A percentile compares a stretch with the other conserved stretches of the same genome.
These are phyloP conservation scores for Tenualosa ilisha DNA, from an alignment of 2,797 vertebrate genomes.

Conservation along the genomic window DNA sequence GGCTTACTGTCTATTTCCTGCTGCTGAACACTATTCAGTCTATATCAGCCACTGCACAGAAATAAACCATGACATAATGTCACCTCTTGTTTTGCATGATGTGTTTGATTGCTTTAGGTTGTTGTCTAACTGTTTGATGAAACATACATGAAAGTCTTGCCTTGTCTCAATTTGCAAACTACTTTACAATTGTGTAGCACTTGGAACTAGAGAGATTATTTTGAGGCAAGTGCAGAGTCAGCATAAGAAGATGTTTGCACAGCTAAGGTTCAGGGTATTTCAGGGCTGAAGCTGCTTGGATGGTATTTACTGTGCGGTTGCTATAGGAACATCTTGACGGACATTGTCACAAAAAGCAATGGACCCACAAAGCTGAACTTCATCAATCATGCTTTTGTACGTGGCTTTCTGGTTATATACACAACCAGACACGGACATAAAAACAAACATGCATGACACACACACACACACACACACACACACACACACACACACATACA, in stretches of 20 bases:
- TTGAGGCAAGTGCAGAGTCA: background rate
- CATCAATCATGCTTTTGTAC: slow-evolving; percentile 8
- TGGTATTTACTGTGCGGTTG: background rate
- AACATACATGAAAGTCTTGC: background rate
- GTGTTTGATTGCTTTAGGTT: background rate
- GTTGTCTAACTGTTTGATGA: background rate
- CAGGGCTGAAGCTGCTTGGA: background rate
- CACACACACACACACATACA: background rate
- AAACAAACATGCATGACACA: background rate
- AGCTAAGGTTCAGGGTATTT: background rate
- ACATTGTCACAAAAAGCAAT: slow-evolving; percentile 2
- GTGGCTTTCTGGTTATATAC: slow-evolving; percentile 1
- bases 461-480: background rate
- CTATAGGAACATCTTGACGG: background rate
- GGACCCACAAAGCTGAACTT: slow-evolving; percentile 5
- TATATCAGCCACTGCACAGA: background rate
- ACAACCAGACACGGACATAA: background rate
- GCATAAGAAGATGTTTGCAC: background rate
- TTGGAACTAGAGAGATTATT: background rate
- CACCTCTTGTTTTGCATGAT: background rate
- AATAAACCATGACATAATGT: slow-evolving; percentile 9
- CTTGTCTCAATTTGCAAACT: background rate
- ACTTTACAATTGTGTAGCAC: background rate
- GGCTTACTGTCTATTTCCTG: background rate
- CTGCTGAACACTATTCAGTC: background rate